These are phyloP conservation scores for Rotaria socialis DNA, from an alignment of 2,888 invertebrate species.

Conservation along the genomic window DNA sequence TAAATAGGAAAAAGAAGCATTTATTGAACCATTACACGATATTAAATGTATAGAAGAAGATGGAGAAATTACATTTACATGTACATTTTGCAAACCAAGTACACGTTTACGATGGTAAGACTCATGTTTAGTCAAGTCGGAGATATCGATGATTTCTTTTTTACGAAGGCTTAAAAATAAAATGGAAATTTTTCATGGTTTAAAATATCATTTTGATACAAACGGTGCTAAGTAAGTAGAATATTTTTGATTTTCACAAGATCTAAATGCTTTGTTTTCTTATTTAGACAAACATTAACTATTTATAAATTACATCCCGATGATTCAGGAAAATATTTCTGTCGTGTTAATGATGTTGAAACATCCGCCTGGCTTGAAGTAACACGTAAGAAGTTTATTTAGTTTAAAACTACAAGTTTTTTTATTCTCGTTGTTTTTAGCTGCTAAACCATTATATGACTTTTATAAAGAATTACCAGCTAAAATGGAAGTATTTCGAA, in stretches of 20 bases:
- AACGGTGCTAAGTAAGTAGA: constrained; percentile 73
- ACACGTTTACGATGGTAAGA: constrained; percentile 58
- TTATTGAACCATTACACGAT: constrained; percentile 88
- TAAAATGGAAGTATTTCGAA: constrained; percentile 79
- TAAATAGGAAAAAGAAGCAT: constrained; percentile 60
- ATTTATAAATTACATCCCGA: constrained; percentile 87
- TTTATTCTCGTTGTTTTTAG: constrained; percentile 60
- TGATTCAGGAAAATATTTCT: constrained; percentile 90
- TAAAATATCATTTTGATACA: constrained; percentile 88
- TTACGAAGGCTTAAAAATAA: constrained; percentile 61
- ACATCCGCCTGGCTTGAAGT: constrained; percentile 87
- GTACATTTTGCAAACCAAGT: constrained; percentile 91
- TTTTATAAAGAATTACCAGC: constrained; percentile 86
- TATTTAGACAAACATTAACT: constrained; percentile 68
- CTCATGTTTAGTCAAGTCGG: not conserved
- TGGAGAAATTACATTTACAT: constrained; percentile 85
- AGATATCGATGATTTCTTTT: not conserved
- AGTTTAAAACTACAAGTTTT: not conserved
- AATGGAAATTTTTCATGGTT: constrained; percentile 87
- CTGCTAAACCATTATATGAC: constrained; percentile 85
- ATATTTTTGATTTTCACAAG: not conserved
- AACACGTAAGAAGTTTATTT: constrained; percentile 66
- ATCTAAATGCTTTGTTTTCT: too few relatives aligned
- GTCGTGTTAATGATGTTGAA: constrained; percentile 83
- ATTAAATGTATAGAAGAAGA: constrained; percentile 93